Conservation (phyloP, 2,888 invertebrate species). For the Phyllotreta striolata region DNA sequence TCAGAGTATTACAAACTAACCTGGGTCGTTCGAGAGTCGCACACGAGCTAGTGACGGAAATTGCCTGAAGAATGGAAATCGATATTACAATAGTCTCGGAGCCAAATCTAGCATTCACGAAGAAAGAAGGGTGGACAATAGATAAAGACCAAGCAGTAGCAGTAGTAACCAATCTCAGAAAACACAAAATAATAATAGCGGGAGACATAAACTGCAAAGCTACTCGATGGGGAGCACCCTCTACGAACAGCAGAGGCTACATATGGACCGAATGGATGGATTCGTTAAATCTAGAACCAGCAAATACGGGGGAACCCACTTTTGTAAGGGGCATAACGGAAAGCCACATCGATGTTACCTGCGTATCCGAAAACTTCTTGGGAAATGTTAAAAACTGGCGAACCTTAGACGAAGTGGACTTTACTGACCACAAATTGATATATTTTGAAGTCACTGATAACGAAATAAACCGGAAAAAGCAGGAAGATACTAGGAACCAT, state of each 20-base stretch:
- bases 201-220: conserved; percentile 16
- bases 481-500: too few species aligned
- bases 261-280: too few species aligned
- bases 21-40: not conserved
- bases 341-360: conserved; percentile 14
- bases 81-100: not conserved
- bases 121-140: conserved; percentile 8
- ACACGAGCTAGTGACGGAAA: not conserved
- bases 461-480: not conserved
- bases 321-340: conserved; percentile 10
- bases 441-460: conserved; percentile 9
- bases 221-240: conserved; percentile 5
- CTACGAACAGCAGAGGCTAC: conserved; percentile 10
- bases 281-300: not conserved
- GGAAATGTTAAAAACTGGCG: not conserved
- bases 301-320: conserved; percentile 7
- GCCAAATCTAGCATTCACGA: conserved; percentile 4
- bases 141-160: conserved; percentile 7
- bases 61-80: not conserved
- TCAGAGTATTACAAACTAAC: not conserved
- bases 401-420: conserved; percentile 14
- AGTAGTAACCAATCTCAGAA: not conserved
- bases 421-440: conserved; percentile 4
- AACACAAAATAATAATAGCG: conserved; percentile 14
- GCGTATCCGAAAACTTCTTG: not conserved